Percentiles rank a stretch among this genome's conserved stretches.
phyloP scores from a whole-genome alignment of 2,113 vertebrate genomes.

The Nesospiza acunhae region DNA sequence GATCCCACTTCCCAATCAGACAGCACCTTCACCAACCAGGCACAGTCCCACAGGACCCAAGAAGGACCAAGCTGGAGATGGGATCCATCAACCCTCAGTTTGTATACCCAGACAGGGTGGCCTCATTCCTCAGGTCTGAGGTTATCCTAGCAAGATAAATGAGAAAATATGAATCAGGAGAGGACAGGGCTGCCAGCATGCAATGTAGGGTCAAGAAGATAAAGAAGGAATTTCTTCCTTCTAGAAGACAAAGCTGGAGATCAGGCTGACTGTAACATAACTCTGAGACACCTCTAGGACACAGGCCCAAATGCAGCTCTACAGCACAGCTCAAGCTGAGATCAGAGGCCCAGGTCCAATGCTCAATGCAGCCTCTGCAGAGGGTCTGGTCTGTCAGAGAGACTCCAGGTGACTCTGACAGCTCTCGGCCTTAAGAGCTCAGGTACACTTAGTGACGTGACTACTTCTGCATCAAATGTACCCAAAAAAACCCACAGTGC shows the following conservation, averaged over 20 bases:
- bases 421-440: neutral
- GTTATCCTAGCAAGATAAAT: neutral
- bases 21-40: neutral
- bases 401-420: accelerated
- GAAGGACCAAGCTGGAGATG: neutral
- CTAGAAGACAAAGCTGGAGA: neutral
- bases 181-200: neutral
- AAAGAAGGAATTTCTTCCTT: neutral
- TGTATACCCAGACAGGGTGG: neutral
- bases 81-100: neutral
- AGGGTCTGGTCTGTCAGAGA: accelerated
- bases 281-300: neutral
- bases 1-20: neutral
- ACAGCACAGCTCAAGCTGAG: neutral
- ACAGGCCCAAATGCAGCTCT: neutral
- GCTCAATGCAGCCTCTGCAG: neutral
- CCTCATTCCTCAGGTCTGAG: neutral
- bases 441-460: neutral
- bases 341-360: neutral
- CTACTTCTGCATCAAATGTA: neutral
- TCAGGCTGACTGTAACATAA: neutral
- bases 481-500: neutral
- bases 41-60: neutral
- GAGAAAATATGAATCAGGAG: neutral
- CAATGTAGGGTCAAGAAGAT: neutral